Evolutionary conservation across 2,113 vertebrate genomes (phyloP).

Genomic region (Spermophilus dauricus): DNA sequence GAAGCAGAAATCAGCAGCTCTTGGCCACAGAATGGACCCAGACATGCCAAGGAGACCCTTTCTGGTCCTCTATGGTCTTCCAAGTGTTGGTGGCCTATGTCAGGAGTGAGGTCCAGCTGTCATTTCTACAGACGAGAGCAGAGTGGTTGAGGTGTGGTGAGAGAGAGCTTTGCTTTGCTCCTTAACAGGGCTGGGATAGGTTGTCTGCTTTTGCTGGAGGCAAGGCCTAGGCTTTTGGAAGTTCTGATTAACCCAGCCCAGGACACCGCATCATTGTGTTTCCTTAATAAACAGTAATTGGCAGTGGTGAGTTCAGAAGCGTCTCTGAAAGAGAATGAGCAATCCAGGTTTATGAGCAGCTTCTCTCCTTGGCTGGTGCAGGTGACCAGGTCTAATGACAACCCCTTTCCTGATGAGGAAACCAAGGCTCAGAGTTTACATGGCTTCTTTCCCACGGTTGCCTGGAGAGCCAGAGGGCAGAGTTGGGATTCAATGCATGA

Average conservation of each 20-base stretch:
- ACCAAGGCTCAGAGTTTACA: background rate
- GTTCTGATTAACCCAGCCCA: background rate
- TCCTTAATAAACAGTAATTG: constrained; percentile 62
- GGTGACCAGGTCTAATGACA: background rate
- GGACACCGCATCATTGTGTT: background rate
- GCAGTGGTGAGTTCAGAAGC: background rate
- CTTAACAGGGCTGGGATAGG: background rate
- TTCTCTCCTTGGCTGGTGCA: background rate
- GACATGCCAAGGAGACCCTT: background rate
- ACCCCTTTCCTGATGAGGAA: background rate
- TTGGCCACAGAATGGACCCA: background rate
- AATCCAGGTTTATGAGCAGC: constrained; percentile 49
- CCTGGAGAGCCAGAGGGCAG: constrained; percentile 49
- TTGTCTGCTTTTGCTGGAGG: background rate
- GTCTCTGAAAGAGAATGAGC: constrained; percentile 57
- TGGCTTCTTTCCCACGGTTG: constrained; percentile 68
- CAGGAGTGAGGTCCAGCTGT: background rate
- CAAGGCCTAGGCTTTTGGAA: background rate
- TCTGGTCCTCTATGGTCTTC: background rate
- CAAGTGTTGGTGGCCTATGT: background rate
- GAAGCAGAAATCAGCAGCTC: background rate
- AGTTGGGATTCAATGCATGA: background rate
- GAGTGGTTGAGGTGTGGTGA: background rate
- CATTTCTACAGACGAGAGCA: background rate
- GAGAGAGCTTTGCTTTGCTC: background rate